Base-by-base conservation (phyloP, 2,888 invertebrate species). In the Drosophila affinis region DNA sequence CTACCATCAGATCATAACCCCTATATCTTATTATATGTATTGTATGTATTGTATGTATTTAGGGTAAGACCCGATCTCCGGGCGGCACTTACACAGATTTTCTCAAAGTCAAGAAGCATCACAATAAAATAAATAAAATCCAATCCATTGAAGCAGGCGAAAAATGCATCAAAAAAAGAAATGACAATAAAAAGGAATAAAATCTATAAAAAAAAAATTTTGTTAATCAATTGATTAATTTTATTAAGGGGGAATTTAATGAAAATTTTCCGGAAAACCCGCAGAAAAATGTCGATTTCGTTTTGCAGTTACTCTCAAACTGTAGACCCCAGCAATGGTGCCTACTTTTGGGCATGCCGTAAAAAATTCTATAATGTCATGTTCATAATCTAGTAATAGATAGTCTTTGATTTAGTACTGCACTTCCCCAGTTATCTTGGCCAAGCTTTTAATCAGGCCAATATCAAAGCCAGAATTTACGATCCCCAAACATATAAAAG, bases 71-170 rank as follows among this genome's bases (percentile, higher is more conserved):
- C 27, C 48, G 21, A 17, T n/a, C 34, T 10, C 56, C 29, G 29
- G 29, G 29, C 29, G 29, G 51, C 60, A 62, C 47, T 71, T 57
- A 71, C 68, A 64, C 63, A 56, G 54, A 71, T 68, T 78, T 84
- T 82, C 76, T 79, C 60, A 79, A 84, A 83, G 83, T 83, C 85
- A 83, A 76, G 68, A 69, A 29, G 62, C 75, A 75, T 62, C 56
- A 68, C 27, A 54, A 32, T 62, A 57, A 62, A 29, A 12, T 45
- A 74, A 51, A 54, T 59, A 71, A 54, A 27, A 56, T 29, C 24
- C 32, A 27, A 61, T 29, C 24, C 32, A 53, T 18, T 46, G 29
- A 27, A 62, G 53, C 45, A 39, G 52, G 49, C 24, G 54, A 51
- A 65, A 62, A 58, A 65, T 39, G 44, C 54, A 51, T 57, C 49